Evolutionary conservation across 2,888 invertebrate species (phyloP).

Genomic region (Leucophenga montana): DNA sequence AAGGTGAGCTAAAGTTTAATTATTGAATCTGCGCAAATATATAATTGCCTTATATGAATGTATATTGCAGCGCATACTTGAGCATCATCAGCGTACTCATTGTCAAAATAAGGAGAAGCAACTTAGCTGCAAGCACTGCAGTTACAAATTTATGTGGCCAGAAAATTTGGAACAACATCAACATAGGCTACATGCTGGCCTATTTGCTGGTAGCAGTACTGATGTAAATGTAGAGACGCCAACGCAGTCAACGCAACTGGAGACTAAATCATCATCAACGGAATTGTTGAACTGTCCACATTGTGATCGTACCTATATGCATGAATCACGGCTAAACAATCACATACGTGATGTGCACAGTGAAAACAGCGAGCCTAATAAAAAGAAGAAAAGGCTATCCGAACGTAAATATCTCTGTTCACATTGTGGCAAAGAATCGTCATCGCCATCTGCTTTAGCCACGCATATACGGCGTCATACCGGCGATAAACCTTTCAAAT

Average conservation of each 20-base stretch:
- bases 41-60: too few relatives aligned
- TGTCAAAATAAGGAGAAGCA: conserved; percentile 67
- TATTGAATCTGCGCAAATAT: too few relatives aligned
- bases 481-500: conserved; percentile 50
- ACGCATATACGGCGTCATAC: conserved; percentile 61
- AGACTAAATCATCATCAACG: background rate
- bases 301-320: conserved; percentile 2
- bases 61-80: conserved; percentile 1
- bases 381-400: conserved; percentile 60
- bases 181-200: conserved; percentile 50
- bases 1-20: conserved; percentile 57
- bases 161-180: conserved; percentile 66
- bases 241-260: background rate
- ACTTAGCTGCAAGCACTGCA: conserved; percentile 64
- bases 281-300: background rate
- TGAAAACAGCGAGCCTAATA: conserved; percentile 5
- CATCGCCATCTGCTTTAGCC: conserved; percentile 77
- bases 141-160: conserved; percentile 70
- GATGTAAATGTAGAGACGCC: too few relatives aligned
- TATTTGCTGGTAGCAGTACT: too few relatives aligned
- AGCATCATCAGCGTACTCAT: conserved; percentile 50
- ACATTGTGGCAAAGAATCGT: conserved; percentile 76
- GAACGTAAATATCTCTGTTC: conserved; percentile 74
- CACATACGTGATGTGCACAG: background rate
- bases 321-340: background rate